Conservation (phyloP, 1,140 invertebrate genomes). For the Whitmania pigra region DNA sequence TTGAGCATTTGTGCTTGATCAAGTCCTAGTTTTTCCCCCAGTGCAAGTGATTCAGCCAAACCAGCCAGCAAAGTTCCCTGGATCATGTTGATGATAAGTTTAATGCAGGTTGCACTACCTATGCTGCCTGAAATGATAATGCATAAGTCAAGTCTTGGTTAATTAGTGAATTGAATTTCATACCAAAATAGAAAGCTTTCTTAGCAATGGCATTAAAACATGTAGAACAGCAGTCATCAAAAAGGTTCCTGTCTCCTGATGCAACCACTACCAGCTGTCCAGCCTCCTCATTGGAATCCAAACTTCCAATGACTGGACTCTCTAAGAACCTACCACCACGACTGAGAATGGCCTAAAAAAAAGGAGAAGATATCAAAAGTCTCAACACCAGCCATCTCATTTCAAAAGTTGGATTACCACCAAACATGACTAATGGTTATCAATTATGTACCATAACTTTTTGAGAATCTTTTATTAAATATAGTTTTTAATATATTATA, state of each 20-base stretch:
- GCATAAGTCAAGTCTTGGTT: no score
- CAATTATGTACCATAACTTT: no score
- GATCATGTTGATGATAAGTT: conserved; percentile 75
- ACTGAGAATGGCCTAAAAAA: conserved; percentile 56
- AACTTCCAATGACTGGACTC: conserved; percentile 75
- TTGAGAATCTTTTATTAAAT: no score
- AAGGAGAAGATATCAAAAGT: not conserved
- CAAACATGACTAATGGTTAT: no score
- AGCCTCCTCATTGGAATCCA: conserved; percentile 67
- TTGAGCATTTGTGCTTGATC: conserved; percentile 77
- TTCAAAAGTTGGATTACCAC: no score
- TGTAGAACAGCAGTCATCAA: conserved; percentile 75
- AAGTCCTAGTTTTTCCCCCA: conserved; percentile 78
- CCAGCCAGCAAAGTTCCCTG: conserved; percentile 72
- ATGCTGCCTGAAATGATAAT: conserved; percentile 56
- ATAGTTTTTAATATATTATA: no score
- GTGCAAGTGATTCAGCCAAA: conserved; percentile 76
- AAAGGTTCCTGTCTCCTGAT: conserved; percentile 71
- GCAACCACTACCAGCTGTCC: conserved; percentile 74
- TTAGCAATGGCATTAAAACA: conserved; percentile 81
- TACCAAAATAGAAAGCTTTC: conserved; percentile 74
- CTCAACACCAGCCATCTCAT: no score
- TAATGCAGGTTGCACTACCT: conserved; percentile 85
- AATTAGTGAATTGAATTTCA: no score
- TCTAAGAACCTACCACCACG: conserved; percentile 82